Conservation (phyloP, 2,797 vertebrate species). For the Alauda arvensis region DNA sequence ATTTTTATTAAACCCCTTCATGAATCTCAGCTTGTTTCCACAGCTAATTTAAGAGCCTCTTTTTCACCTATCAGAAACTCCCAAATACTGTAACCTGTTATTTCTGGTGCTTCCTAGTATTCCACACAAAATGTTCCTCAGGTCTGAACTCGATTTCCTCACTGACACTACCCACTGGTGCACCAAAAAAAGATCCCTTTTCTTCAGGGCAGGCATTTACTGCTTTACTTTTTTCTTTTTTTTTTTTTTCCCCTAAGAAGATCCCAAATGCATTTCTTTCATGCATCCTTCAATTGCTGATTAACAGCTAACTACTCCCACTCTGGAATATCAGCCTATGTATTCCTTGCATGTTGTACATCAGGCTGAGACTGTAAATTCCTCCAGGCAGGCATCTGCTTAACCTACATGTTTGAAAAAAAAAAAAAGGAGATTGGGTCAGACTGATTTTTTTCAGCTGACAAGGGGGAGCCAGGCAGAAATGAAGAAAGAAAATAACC, state of each 20-base stretch:
- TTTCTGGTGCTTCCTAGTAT: not conserved
- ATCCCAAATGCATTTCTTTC: not conserved
- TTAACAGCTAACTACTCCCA: conserved; percentile 26
- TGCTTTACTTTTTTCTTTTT: not conserved
- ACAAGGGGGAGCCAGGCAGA: not conserved
- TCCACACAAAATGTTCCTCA: not conserved
- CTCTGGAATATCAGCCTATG: not conserved
- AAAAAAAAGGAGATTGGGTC: not conserved
- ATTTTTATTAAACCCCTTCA: not conserved
- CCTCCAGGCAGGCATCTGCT: conserved; percentile 45
- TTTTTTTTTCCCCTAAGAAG: not conserved
- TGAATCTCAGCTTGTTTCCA: not conserved
- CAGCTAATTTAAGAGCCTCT: not conserved
- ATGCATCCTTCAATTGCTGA: not conserved
- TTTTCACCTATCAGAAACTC: not conserved
- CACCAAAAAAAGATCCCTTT: conserved; percentile 12
- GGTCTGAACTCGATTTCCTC: not conserved
- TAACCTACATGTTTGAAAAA: conserved; percentile 9
- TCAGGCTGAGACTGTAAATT: conserved; percentile 19
- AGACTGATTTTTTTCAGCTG: not conserved
- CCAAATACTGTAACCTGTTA: not conserved
- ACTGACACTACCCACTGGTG: not conserved
- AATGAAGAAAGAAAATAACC: not conserved
- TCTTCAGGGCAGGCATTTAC: not conserved
- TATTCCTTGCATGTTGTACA: not conserved